Conservation (phyloP, 2,797 vertebrate genomes). For the Petrocephalus sullivani region DNA sequence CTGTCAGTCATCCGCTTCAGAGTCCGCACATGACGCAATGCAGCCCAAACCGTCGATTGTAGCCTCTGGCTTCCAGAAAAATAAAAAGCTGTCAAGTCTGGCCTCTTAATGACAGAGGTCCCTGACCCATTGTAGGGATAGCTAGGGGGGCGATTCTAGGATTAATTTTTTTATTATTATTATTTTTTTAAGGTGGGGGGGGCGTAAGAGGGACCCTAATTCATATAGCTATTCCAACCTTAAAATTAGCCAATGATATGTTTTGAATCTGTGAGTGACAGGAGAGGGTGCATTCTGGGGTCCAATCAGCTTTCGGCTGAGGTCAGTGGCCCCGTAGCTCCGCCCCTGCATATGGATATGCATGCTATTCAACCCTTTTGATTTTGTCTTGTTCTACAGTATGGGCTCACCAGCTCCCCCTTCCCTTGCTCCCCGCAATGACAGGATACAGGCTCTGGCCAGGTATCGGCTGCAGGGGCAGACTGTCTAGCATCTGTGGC, state of each 20-base stretch:
- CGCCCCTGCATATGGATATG: not conserved
- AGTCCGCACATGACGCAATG: not conserved
- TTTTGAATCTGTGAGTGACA: not conserved
- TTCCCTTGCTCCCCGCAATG: not conserved
- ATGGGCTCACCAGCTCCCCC: not conserved
- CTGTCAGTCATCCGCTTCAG: constrained; percentile 22
- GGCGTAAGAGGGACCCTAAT: not conserved
- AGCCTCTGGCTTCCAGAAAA: not conserved
- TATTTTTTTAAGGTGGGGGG: not conserved
- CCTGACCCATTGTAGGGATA: not conserved
- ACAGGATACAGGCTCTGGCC: not conserved
- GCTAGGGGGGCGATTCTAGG: not conserved
- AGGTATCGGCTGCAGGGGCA: not conserved
- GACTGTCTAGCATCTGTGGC: not conserved
- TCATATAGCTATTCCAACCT: not conserved
- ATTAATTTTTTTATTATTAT: not conserved
- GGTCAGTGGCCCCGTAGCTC: not conserved
- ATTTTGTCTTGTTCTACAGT: not conserved
- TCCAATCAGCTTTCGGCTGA: not conserved
- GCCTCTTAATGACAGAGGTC: not conserved
- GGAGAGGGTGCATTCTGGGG: not conserved
- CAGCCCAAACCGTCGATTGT: not conserved
- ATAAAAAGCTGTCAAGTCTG: not conserved
- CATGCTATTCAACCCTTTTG: not conserved
- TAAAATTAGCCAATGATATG: not conserved